Percentiles rank a stretch among this genome's conserved stretches.
phyloP scores from a whole-genome alignment of 2,888 invertebrate genomes.

The Thereva nobilitata region DNA sequence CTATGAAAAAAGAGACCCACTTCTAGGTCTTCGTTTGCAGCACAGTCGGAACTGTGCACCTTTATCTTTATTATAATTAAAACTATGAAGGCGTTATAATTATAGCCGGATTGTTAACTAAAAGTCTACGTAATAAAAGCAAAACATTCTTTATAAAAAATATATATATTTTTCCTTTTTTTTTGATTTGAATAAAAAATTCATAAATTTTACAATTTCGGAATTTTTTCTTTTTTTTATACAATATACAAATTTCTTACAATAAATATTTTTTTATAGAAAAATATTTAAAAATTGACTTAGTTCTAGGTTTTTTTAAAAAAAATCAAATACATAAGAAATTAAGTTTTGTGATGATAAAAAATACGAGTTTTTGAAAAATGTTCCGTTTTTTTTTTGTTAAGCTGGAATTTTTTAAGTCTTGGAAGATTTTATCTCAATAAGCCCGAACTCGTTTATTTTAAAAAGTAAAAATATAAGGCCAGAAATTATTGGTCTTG shows the following conservation, averaged over 20 bases:
- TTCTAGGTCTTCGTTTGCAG: no score
- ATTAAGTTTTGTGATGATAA: slow-evolving; percentile 24
- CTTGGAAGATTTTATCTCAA: no score
- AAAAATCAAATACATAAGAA: slow-evolving; percentile 14
- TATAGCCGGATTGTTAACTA: no score
- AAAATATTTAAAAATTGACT: slow-evolving; percentile 35
- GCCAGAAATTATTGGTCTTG: no score
- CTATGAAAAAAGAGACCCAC: no score
- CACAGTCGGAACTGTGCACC: no score
- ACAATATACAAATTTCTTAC: slow-evolving; percentile 30
- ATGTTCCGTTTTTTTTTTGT: no score
- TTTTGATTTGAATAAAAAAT: slow-evolving; percentile 21
- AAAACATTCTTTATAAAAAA: slow-evolving; percentile 17
- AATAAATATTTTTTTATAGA: slow-evolving; percentile 21
- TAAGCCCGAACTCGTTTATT: no score
- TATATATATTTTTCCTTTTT: slow-evolving; percentile 17
- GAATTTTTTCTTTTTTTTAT: neutral
- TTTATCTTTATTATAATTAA: no score
- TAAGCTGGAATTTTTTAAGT: no score
- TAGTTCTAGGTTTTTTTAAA: slow-evolving; percentile 10
- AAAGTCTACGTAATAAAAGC: neutral
- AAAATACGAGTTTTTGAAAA: neutral
- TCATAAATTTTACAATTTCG: slow-evolving; percentile 10
- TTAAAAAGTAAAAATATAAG: no score
- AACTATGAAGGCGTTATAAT: no score